phyloP scores from a whole-genome alignment of 2,888 invertebrate genomes.

The Eledona agricola region DNA sequence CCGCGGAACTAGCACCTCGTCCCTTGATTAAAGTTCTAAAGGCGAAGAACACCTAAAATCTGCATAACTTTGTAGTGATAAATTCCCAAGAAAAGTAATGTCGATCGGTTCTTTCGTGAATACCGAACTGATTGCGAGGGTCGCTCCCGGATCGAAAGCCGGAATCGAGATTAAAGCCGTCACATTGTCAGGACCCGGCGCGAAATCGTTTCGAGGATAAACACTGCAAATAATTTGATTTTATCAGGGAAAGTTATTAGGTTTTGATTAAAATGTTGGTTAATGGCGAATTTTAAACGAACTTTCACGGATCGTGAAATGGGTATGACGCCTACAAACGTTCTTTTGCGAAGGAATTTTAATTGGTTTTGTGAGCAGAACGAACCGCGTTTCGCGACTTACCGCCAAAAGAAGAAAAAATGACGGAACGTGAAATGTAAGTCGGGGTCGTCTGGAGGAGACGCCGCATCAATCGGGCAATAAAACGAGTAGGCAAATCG shows the following conservation, averaged over 20 bases:
- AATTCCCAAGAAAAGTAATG: slow-evolving; percentile 31
- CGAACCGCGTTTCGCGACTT: background rate
- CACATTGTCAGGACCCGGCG: slow-evolving; percentile 41
- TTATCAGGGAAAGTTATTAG: slow-evolving; percentile 43
- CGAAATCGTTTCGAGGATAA: slow-evolving; percentile 41
- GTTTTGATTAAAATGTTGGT: slow-evolving; percentile 44
- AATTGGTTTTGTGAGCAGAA: slow-evolving; percentile 8
- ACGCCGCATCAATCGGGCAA: too few species aligned
- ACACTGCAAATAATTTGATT: slow-evolving; percentile 45
- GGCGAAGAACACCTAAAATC: slow-evolving; percentile 23
- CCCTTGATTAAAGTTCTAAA: slow-evolving; percentile 31
- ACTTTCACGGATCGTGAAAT: slow-evolving; percentile 32
- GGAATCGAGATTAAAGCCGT: slow-evolving; percentile 42
- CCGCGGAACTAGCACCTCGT: background rate
- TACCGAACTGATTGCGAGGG: slow-evolving; percentile 30
- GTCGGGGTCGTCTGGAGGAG: too few species aligned
- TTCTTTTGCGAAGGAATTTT: slow-evolving; percentile 25
- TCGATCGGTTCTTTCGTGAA: slow-evolving; percentile 33
- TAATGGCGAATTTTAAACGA: slow-evolving; percentile 39
- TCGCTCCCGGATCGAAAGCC: slow-evolving; percentile 21
- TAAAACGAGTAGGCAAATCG: slow-evolving; percentile 5
- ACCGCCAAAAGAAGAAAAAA: background rate
- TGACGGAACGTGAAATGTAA: too few species aligned
- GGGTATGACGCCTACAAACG: slow-evolving; percentile 18
- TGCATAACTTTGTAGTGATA: slow-evolving; percentile 34